Base-by-base conservation (phyloP, 2,797 vertebrate genomes). In the Champsocephalus esox region DNA sequence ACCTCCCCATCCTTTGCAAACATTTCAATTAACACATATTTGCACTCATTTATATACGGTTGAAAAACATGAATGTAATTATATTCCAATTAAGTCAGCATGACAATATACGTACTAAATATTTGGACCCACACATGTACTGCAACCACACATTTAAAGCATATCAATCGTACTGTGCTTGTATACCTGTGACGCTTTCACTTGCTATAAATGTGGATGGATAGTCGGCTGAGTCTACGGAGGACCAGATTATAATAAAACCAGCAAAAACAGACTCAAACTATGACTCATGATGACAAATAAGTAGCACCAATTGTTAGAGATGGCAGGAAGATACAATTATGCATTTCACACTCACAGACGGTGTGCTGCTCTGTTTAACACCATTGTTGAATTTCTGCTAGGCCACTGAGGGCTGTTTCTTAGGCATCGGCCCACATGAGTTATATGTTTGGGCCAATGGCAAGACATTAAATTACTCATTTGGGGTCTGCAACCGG, bases 391-490 rank as follows among this genome's bases (percentile, higher is more conserved):
- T 50, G 51, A 12, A 70, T 51, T 63, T 74, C 46, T 80, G 38
- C 32, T 17, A 17, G 70, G 41, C 50, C 62, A 64, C 17, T 28
- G 32, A 80, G 34, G 61, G 24, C 46, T 41, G 34, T 70, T 79
- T 73, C 50, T 12, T 48, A 58, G 59, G 24, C 51, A 84, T 68
- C 55, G 59, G 70, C 51, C 60, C 62, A 65, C 55, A 77, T 60
- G 16, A 14, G 61, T 81, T 69, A 72, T 77, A 52, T 21, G 38
- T 75, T 74, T 75, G 63, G 59, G 56, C 48, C 57, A 57, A 69
- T 70, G 59, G 62, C 59, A 66, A 55, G 46, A 81, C 69, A 80
- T 44, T 14, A 43, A 52, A 75, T 79, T 73, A 70, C 59, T 74
- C 52, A 69, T 79, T 45, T 80, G 56, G 45, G 45, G 48, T 70